Conservation (phyloP, 2,113 vertebrate genomes). For the Xenopus laevis region DNA sequence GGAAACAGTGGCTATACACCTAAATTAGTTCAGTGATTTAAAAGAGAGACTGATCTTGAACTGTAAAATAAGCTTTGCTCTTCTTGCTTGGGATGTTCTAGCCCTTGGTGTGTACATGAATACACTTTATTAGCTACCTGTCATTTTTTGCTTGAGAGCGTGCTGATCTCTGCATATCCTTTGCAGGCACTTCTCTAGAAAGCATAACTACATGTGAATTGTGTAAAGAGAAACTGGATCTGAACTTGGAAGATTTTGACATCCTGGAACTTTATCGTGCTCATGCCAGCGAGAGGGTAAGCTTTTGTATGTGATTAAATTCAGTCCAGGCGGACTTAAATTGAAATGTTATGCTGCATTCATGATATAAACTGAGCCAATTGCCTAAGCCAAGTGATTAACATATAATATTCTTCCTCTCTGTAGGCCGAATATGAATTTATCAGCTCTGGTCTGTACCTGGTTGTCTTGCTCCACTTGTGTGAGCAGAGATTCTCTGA, state of each 20-base stretch:
- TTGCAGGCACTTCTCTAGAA: conserved; percentile 83
- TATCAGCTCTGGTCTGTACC: conserved; percentile 95
- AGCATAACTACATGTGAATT: conserved; percentile 93
- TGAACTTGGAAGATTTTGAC: conserved; percentile 95
- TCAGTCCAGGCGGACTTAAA: too few relatives aligned
- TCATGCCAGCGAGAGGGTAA: conserved; percentile 86
- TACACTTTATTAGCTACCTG: too few relatives aligned
- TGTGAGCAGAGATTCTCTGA: conserved; percentile 96
- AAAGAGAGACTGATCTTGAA: too few relatives aligned
- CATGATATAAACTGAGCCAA: too few relatives aligned
- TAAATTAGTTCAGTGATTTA: too few relatives aligned
- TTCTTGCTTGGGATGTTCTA: too few relatives aligned
- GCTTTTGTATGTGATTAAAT: conserved; percentile 48
- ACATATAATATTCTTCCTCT: not conserved
- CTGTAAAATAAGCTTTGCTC: too few relatives aligned
- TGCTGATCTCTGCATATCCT: not conserved
- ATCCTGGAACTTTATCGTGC: conserved; percentile 92
- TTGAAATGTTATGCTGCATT: too few relatives aligned
- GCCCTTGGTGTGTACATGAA: too few relatives aligned
- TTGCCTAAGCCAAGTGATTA: too few relatives aligned
- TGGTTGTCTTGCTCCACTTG: conserved; percentile 93
- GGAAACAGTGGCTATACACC: too few relatives aligned
- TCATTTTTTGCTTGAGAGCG: too few relatives aligned
- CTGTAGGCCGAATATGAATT: conserved; percentile 91
- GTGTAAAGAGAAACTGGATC: conserved; percentile 90